A percentile compares a stretch with the other conserved stretches of the same genome.
Evolutionary conservation across 2,888 invertebrate genomes (phyloP).

Genomic region (Agrochola macilenta): DNA sequence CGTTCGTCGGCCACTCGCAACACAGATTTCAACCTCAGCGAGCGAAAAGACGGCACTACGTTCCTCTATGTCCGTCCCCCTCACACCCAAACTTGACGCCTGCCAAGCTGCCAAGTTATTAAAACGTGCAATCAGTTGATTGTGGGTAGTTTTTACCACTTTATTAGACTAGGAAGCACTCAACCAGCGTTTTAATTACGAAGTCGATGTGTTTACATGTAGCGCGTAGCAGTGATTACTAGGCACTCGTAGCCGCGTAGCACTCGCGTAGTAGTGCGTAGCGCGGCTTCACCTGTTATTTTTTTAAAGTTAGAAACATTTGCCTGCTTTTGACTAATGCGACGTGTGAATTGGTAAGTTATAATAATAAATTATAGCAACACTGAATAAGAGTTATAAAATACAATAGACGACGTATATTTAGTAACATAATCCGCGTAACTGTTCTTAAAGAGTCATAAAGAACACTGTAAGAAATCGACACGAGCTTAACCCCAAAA

Average conservation of each 20-base stretch:
- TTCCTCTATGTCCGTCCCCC: constrained; percentile 66
- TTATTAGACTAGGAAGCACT: constrained; percentile 82
- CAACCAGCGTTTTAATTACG: constrained; percentile 80
- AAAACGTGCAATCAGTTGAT: constrained; percentile 88
- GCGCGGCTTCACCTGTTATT: constrained; percentile 26
- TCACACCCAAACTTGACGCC: constrained; percentile 75
- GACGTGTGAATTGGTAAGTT: not conserved
- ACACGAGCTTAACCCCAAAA: too few species aligned
- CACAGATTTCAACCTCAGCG: constrained; percentile 82
- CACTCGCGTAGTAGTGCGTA: constrained; percentile 28
- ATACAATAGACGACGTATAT: not conserved
- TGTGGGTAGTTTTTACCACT: constrained; percentile 82
- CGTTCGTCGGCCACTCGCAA: constrained; percentile 81
- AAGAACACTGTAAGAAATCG: too few species aligned
- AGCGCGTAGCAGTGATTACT: constrained; percentile 55
- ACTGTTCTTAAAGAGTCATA: too few species aligned
- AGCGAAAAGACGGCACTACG: constrained; percentile 71
- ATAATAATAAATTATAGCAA: not conserved
- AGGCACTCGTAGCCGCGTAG: constrained; percentile 45
- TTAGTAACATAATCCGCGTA: too few species aligned
- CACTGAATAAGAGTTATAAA: not conserved
- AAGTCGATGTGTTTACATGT: constrained; percentile 56
- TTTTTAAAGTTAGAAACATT: constrained; percentile 5
- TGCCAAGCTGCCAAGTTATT: constrained; percentile 77
- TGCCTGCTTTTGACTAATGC: not conserved